Evolutionary conservation across 2,888 invertebrate species (phyloP), one percentile per base, ranked within the genome.

Genomic region (Invenusta paracnida): DNA sequence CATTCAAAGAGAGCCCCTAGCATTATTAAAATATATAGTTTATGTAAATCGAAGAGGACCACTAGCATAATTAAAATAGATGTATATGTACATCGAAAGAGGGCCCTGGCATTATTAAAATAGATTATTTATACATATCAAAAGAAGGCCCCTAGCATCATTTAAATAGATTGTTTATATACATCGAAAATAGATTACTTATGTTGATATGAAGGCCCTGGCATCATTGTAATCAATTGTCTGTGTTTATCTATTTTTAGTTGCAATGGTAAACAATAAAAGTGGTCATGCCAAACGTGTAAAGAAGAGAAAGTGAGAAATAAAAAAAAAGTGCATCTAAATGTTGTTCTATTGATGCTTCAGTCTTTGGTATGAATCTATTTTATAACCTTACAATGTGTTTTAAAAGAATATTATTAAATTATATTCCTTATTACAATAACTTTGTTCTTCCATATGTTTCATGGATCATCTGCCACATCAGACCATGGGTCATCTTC

Each of bases 391-490:
- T 73, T 73, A 73, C 73, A 13, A 2, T 73, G 73, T 73, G 27
- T 73, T 23, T 73, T 73, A 73, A 73, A 73, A 73, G 2, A 73
- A 17, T 48, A 48, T 48, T 48, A 73, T 13, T 73, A 73, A 25
- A 25, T 23, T 73, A 73, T 73, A 73, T 73, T 73, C 73, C 73
- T 73, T 73, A 73, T 73, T 73, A 73, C 73, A 73, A 73, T 73
- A 25, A 73, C 25, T 23, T 73, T 73, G 73, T 73, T 73, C 48
- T 48, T 11, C 17, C 17, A 48, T 11, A 11, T 48, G 11, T 48
- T 48, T 48, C 48, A 11, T 48, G 5, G n/a, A n/a, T n/a, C n/a
- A n/a, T n/a, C n/a, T n/a, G n/a, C n/a, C n/a, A n/a, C n/a, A 13
- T 5, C 11, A 73, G 73, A 13, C 23, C 11, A 13, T 73, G 73